Conservation (phyloP, 2,888 invertebrate genomes). For the Hydrotaea cyrtoneurina region DNA sequence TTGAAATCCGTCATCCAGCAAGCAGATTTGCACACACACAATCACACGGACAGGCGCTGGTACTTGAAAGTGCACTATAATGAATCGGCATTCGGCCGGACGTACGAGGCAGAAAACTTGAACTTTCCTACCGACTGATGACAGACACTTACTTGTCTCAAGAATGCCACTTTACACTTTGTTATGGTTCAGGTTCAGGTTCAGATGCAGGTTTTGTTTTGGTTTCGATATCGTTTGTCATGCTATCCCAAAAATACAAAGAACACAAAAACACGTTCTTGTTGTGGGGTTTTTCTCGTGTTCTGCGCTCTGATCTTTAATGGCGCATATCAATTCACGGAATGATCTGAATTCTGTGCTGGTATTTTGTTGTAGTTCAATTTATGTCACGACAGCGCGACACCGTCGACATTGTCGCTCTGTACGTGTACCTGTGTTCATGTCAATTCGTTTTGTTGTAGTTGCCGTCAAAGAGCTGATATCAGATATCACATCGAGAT, state of each 20-base stretch:
- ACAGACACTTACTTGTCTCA: not conserved
- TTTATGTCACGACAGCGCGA: not conserved
- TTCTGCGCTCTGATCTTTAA: not conserved
- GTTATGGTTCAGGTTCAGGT: not conserved
- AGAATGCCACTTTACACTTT: not conserved
- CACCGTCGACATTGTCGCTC: not conserved
- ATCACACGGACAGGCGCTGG: too few species aligned
- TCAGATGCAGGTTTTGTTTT: too few species aligned
- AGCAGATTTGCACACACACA: not conserved
- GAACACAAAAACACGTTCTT: not conserved
- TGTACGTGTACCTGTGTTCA: not conserved
- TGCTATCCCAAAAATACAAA: too few species aligned
- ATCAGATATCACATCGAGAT: too few species aligned
- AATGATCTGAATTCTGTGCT: conserved; percentile 4
- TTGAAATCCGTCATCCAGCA: not conserved
- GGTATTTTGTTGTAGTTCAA: not conserved
- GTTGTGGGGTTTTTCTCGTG: not conserved
- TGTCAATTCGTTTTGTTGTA: not conserved
- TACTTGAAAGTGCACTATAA: too few species aligned
- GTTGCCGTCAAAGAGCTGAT: too few species aligned
- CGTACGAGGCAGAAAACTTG: too few species aligned
- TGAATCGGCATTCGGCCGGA: too few species aligned
- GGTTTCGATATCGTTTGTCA: not conserved
- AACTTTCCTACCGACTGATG: not conserved
- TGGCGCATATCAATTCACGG: not conserved